Evolutionary conservation across 2,888 invertebrate genomes (phyloP).

Genomic region (Calameuta pallipes): DNA sequence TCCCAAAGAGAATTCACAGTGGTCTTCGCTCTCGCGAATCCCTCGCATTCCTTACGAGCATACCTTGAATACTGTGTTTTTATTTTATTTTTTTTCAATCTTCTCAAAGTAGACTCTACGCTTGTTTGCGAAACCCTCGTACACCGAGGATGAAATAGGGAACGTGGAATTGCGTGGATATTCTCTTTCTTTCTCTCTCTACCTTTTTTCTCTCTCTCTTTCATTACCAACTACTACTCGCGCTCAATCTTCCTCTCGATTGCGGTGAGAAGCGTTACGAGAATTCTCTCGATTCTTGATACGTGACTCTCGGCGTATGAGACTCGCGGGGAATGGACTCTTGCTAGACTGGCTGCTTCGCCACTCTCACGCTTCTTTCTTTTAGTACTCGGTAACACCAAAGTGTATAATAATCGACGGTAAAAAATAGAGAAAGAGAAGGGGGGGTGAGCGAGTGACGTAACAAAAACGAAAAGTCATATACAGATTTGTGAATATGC

Average conservation of each 20-base stretch:
- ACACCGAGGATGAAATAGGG: background rate
- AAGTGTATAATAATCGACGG: background rate
- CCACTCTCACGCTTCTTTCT: background rate
- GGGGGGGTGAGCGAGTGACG: too few species aligned
- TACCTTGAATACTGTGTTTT: background rate
- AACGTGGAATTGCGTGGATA: background rate
- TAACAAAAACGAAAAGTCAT: too few species aligned
- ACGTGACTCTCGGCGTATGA: background rate
- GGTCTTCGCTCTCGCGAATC: background rate
- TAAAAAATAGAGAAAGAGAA: too few species aligned
- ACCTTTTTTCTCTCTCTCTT: background rate
- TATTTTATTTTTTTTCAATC: background rate
- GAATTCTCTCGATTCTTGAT: background rate
- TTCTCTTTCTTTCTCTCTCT: background rate
- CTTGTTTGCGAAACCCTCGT: background rate
- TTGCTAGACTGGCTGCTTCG: background rate
- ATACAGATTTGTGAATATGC: background rate
- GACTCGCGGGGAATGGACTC: background rate
- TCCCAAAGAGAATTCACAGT: background rate
- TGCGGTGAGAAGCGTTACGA: background rate
- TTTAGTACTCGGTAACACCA: background rate
- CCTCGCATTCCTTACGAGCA: background rate
- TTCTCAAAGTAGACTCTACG: background rate
- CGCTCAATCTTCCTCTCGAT: conserved; percentile 15
- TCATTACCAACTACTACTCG: conserved; percentile 6